These are phyloP conservation scores for Talpa occidentalis DNA, from an alignment of 2,113 vertebrate species.

Conservation along the genomic window DNA sequence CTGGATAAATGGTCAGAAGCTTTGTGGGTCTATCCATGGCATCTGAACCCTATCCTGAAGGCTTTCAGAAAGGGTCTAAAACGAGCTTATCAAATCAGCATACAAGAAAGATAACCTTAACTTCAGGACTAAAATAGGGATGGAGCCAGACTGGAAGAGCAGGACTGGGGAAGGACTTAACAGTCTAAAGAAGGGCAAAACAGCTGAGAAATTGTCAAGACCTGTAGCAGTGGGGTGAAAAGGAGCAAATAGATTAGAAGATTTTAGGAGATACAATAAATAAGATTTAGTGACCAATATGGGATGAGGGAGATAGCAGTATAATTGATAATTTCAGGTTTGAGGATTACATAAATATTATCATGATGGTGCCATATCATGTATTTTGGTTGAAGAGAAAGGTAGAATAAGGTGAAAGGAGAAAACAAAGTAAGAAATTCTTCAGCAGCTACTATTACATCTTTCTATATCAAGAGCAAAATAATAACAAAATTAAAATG, in stretches of 20 bases:
- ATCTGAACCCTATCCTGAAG: not conserved
- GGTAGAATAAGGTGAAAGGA: not conserved
- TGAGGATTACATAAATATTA: not conserved
- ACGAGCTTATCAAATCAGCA: not conserved
- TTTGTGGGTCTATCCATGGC: not conserved
- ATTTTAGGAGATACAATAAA: constrained; percentile 3
- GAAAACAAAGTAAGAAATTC: not conserved
- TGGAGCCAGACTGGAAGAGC: not conserved
- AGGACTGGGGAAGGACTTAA: not conserved
- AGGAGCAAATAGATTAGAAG: not conserved
- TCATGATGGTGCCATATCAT: not conserved
- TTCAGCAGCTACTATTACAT: not conserved
- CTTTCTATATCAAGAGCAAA: not conserved
- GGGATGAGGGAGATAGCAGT: not conserved
- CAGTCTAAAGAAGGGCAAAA: not conserved
- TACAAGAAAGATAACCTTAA: not conserved
- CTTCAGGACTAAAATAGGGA: not conserved
- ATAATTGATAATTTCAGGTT: not conserved
- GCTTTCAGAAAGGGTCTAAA: not conserved
- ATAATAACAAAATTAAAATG: constrained; percentile 39
- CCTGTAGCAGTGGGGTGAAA: not conserved
- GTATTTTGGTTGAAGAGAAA: constrained; percentile 13
- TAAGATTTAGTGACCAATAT: not conserved
- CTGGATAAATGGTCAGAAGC: not conserved
- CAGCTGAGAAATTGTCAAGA: not conserved